phyloP scores from a whole-genome alignment of 2,797 vertebrate genomes.

The Botia kubotai region DNA sequence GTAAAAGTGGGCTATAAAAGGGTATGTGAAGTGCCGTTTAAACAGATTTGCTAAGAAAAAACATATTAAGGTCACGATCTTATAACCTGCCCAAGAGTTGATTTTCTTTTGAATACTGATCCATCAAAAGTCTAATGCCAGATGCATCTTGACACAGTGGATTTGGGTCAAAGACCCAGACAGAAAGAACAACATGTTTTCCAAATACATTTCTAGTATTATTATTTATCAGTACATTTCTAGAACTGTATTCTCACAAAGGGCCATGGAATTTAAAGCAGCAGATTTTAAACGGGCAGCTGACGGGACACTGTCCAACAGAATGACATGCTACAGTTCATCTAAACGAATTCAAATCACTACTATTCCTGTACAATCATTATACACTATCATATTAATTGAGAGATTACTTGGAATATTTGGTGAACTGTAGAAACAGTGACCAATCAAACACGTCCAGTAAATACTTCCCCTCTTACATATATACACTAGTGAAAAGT shows the following conservation, averaged over 20 bases:
- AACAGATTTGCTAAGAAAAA: constrained; percentile 68
- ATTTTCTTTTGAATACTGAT: constrained; percentile 75
- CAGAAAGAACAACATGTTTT: constrained; percentile 26
- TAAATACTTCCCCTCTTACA: background rate
- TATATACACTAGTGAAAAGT: background rate
- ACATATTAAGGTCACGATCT: constrained; percentile 66
- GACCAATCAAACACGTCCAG: background rate
- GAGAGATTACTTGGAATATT: background rate
- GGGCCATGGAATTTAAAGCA: constrained; percentile 7
- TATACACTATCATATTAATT: background rate
- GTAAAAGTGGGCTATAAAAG: too few species aligned
- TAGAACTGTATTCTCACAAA: constrained; percentile 17
- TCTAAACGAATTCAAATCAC: constrained; percentile 1
- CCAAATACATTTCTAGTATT: background rate
- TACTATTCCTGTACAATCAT: background rate
- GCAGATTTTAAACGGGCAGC: background rate
- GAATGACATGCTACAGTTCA: constrained; percentile 11
- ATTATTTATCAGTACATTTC: too few species aligned
- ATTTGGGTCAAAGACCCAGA: constrained; percentile 35
- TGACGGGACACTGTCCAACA: background rate
- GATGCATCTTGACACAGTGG: constrained; percentile 64
- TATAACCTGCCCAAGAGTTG: constrained; percentile 69
- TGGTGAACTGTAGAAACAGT: background rate
- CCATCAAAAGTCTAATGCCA: constrained; percentile 62
- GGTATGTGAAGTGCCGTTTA: background rate